These are phyloP conservation scores for Dynastes tityus DNA, from an alignment of 2,888 invertebrate genomes.

Conservation along the genomic window DNA sequence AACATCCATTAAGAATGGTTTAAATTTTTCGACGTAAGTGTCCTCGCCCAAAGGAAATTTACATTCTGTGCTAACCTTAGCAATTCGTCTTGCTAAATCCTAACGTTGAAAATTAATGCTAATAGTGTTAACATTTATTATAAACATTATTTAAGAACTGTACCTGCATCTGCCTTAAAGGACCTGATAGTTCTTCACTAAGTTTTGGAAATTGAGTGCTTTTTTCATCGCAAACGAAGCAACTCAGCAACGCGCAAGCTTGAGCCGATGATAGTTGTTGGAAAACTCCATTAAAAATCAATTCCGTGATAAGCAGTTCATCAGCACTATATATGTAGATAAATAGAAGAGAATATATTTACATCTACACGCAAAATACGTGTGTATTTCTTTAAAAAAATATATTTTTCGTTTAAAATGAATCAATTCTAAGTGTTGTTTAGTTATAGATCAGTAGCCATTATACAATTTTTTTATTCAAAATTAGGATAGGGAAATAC, in stretches of 20 bases:
- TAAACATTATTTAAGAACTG: constrained; percentile 48
- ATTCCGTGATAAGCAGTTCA: constrained; percentile 96
- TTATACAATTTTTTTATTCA: no score
- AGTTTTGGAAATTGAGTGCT: constrained; percentile 83
- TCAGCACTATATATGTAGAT: constrained; percentile 79
- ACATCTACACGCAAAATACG: neutral
- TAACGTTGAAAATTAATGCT: constrained; percentile 65
- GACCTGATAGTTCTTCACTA: constrained; percentile 90
- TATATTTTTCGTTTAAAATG: no score
- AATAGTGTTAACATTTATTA: neutral
- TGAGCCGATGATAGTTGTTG: constrained; percentile 88
- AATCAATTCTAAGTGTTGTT: no score
- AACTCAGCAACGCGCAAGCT: constrained; percentile 88
- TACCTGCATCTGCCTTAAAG: constrained; percentile 92
- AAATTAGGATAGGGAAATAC: no score
- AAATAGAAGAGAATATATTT: constrained; percentile 13
- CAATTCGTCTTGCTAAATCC: constrained; percentile 94
- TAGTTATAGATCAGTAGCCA: no score
- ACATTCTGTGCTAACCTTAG: constrained; percentile 88
- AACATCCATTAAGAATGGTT: constrained; percentile 97
- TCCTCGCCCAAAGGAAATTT: constrained; percentile 93
- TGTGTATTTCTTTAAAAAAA: no score
- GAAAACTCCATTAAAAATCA: constrained; percentile 98
- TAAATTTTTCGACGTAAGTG: constrained; percentile 91
- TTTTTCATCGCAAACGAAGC: constrained; percentile 96